phyloP scores from a whole-genome alignment of 2,113 vertebrate species.

The Zosterops hypoxanthus region DNA sequence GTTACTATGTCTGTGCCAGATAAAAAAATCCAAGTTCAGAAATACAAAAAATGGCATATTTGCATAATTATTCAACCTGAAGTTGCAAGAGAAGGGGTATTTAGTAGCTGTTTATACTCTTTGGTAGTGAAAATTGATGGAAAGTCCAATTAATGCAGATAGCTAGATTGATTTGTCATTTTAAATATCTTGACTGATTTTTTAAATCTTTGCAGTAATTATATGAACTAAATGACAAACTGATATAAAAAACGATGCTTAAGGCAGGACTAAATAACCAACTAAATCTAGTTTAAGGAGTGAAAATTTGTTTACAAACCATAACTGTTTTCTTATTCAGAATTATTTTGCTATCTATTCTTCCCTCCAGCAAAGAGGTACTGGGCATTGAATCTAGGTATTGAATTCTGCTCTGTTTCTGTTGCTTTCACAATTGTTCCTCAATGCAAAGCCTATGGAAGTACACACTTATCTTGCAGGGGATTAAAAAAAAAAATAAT shows the following conservation, averaged over 20 bases:
- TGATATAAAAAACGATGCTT: constrained; percentile 13
- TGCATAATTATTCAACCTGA: neutral
- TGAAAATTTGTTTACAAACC: neutral
- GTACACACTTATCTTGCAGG: neutral
- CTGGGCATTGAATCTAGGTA: neutral
- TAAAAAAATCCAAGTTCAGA: constrained; percentile 27
- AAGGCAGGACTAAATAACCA: neutral
- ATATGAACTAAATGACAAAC: neutral
- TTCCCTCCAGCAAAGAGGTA: neutral
- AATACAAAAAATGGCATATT: constrained; percentile 23
- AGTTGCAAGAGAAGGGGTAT: constrained; percentile 35
- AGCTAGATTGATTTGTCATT: constrained; percentile 64
- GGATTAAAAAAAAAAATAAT: constrained; percentile 1
- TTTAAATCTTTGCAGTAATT: constrained; percentile 49
- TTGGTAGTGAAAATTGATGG: constrained; percentile 58
- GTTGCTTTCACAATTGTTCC: neutral
- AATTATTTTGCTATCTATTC: neutral
- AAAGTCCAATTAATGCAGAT: constrained; percentile 41
- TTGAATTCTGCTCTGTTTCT: neutral
- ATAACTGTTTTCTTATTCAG: neutral
- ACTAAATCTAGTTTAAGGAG: neutral
- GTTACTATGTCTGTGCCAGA: neutral
- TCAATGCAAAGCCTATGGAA: constrained; percentile 9
- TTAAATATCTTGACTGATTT: constrained; percentile 51
- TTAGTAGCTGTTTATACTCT: constrained; percentile 20